Percentiles rank a stretch among this genome's conserved stretches.
Evolutionary conservation across 1,140 invertebrate species (phyloP).

Genomic region (Tetramorium simillimum): DNA sequence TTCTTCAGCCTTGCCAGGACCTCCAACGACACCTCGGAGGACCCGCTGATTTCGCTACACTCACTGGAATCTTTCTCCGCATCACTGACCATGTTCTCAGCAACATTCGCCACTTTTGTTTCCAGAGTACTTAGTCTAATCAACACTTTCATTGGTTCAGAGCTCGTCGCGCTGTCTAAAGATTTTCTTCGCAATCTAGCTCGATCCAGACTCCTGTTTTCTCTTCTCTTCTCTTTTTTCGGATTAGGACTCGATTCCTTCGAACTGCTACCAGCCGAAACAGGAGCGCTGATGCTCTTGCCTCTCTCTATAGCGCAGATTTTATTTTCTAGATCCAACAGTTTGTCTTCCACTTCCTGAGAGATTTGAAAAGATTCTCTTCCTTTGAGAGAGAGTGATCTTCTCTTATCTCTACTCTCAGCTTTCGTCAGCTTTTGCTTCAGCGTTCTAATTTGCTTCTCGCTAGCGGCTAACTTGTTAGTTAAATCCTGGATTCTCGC

Average conservation of each 20-base stretch:
- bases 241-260: constrained; percentile 85
- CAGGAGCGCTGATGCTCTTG: constrained; percentile 74
- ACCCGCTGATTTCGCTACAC: constrained; percentile 76
- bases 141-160: constrained; percentile 92
- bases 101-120: constrained; percentile 89
- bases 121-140: constrained; percentile 91
- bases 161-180: constrained; percentile 90
- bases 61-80: constrained; percentile 82
- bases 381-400: constrained; percentile 93
- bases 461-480: constrained; percentile 91
- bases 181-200: constrained; percentile 89
- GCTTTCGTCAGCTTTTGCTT: constrained; percentile 93
- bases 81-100: constrained; percentile 83
- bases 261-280: constrained; percentile 79
- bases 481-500: constrained; percentile 94
- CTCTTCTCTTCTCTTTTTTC: constrained; percentile 85
- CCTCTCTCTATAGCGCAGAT: constrained; percentile 88
- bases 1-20: constrained; percentile 80
- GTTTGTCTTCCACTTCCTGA: constrained; percentile 93
- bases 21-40: constrained; percentile 77
- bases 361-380: constrained; percentile 91
- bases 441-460: constrained; percentile 92
- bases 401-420: constrained; percentile 91
- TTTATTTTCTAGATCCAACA: constrained; percentile 92
- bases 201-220: constrained; percentile 83